phyloP scores from a whole-genome alignment of 2,888 invertebrate species.

The Atethmia centrago region DNA sequence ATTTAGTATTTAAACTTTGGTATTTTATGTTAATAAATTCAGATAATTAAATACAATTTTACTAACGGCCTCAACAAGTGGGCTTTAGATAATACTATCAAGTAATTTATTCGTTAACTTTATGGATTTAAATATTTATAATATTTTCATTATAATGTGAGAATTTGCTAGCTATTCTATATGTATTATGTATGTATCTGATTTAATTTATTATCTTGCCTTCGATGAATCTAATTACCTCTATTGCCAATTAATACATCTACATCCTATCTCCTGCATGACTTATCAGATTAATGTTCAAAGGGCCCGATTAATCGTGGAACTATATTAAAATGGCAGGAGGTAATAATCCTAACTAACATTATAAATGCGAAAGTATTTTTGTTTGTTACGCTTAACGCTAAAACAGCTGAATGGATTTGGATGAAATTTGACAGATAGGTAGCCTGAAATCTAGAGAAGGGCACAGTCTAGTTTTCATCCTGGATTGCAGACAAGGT shows the following conservation, averaged over 20 bases:
- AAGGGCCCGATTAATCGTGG: not conserved
- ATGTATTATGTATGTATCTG: not conserved
- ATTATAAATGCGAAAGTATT: too few relatives aligned
- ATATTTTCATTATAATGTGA: not conserved
- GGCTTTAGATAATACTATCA: slow-evolving; percentile 33
- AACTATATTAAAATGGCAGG: not conserved
- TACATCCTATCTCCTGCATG: not conserved
- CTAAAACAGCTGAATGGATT: too few relatives aligned
- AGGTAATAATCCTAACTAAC: not conserved
- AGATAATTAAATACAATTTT: slow-evolving; percentile 33
- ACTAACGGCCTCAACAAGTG: slow-evolving; percentile 25
- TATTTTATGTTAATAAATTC: slow-evolving; percentile 47
- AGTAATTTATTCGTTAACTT: slow-evolving; percentile 51
- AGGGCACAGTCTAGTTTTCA: too few relatives aligned
- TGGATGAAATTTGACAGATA: too few relatives aligned
- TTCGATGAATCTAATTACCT: not conserved
- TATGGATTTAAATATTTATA: slow-evolving; percentile 12
- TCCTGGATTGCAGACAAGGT: too few relatives aligned
- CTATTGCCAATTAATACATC: too few relatives aligned
- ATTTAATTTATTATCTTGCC: not conserved
- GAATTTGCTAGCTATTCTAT: not conserved
- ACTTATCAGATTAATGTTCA: not conserved
- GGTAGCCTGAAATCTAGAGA: too few relatives aligned
- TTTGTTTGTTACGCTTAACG: too few relatives aligned
- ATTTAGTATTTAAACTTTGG: slow-evolving; percentile 44